Conservation (phyloP, 2,113 vertebrate species). For the Dasyornis broadbenti region DNA sequence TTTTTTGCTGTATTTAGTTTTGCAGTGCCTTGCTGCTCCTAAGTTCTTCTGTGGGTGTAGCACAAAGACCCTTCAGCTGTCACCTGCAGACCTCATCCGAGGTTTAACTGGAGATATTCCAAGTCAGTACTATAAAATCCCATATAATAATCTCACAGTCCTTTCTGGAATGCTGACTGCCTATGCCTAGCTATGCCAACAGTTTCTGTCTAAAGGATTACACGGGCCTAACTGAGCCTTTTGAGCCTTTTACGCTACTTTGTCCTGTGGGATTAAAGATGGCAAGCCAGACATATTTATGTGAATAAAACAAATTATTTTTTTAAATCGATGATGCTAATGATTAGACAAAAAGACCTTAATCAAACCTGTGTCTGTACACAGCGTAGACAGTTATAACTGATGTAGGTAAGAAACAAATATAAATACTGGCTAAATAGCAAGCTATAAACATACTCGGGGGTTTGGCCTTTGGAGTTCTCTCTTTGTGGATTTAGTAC, state of each 20-base stretch:
- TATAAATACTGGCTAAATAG: not conserved
- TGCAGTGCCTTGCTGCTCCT: not conserved
- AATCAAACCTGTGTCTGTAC: not conserved
- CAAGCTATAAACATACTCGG: not conserved
- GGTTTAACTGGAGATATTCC: not conserved
- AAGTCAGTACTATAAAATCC: not conserved
- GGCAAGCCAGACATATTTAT: not conserved
- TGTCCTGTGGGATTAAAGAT: not conserved
- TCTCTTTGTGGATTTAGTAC: not conserved
- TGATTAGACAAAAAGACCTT: not conserved
- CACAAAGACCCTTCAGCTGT: not conserved
- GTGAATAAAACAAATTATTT: accelerated
- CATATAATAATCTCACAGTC: not conserved
- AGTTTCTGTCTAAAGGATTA: not conserved
- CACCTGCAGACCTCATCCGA: not conserved
- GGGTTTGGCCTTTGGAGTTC: not conserved
- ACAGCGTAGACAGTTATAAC: not conserved
- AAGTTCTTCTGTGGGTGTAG: not conserved
- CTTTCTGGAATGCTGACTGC: not conserved
- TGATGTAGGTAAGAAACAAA: not conserved
- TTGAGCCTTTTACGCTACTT: not conserved
- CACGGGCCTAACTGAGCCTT: not conserved
- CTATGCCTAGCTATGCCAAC: not conserved
- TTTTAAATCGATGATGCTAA: too few relatives aligned
- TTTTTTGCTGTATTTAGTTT: not conserved